Evolutionary conservation across 23 tunicate genomes (phyloP).

Genomic region (Trididemnum clinides): DNA sequence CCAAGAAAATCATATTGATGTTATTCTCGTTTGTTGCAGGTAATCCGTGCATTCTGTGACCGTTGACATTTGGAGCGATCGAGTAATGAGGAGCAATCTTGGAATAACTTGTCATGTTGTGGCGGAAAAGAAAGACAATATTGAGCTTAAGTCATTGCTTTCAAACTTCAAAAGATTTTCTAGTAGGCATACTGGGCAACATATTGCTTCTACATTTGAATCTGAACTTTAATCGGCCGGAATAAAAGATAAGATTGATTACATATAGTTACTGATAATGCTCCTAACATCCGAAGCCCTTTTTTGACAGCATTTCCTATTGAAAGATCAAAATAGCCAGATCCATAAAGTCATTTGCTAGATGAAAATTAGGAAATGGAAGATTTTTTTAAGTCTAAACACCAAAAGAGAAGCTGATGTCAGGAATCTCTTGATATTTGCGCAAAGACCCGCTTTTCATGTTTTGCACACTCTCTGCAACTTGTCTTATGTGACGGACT

Average conservation of each 20-base stretch:
- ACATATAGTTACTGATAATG: conserved; percentile 19
- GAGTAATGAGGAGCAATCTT: too few relatives aligned
- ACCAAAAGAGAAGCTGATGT: neutral
- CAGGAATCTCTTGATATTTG: conserved; percentile 2
- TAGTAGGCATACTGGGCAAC: conserved; percentile 15
- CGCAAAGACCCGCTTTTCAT: neutral
- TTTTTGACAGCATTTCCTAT: conserved; percentile 8
- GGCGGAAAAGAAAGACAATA: neutral
- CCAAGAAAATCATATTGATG: too few relatives aligned
- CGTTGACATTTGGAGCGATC: too few relatives aligned
- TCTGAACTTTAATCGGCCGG: conserved; percentile 11
- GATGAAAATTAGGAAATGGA: neutral
- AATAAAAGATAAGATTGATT: neutral
- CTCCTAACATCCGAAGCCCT: conserved; percentile 12
- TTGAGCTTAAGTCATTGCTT: neutral
- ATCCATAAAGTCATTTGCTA: neutral
- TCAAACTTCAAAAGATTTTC: neutral
- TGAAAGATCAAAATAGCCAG: conserved; percentile 5
- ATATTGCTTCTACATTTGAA: conserved; percentile 17
- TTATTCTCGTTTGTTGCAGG: too few relatives aligned
- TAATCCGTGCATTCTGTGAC: too few relatives aligned
- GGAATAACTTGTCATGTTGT: neutral
- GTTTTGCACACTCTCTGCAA: conserved; percentile 6
- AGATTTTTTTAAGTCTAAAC: neutral
- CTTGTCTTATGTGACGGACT: neutral